Evolutionary conservation across 2,113 vertebrate species (phyloP).

Genomic region (Caloenas nicobarica): DNA sequence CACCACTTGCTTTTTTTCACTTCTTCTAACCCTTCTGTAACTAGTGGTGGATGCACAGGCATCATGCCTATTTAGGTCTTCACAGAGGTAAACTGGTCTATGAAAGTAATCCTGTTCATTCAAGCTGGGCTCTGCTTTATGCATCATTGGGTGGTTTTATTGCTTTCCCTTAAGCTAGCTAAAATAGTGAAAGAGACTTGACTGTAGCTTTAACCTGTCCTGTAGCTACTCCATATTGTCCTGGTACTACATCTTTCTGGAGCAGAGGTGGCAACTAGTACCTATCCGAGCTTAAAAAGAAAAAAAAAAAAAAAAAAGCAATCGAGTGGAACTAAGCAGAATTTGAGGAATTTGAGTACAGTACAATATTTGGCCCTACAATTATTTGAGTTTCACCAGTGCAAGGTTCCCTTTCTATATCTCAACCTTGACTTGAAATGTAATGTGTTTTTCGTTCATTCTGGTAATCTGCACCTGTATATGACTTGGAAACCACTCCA

Average conservation of each 20-base stretch:
- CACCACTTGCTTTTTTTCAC: not conserved
- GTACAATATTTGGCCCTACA: not conserved
- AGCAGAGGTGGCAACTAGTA: not conserved
- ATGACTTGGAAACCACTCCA: not conserved
- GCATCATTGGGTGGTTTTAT: not conserved
- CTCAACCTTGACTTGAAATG: not conserved
- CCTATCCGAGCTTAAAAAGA: not conserved
- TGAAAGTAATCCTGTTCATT: not conserved
- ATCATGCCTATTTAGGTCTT: not conserved
- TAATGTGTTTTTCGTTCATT: not conserved
- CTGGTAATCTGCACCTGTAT: not conserved
- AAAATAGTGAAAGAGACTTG: not conserved
- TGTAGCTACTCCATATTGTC: not conserved
- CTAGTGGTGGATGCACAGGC: not conserved
- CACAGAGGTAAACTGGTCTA: not conserved
- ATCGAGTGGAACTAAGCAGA: not conserved
- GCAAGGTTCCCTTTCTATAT: not conserved
- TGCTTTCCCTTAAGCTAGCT: not conserved
- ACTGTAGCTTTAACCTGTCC: not conserved
- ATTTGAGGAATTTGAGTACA: not conserved
- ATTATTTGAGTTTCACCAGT: not conserved
- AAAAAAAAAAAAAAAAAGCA: not conserved
- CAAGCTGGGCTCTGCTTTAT: not conserved
- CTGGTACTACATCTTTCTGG: not conserved
- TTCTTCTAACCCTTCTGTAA: not conserved